Evolutionary conservation across 2,888 invertebrate species (phyloP).

Genomic region (Psylliodes chrysocephalus): DNA sequence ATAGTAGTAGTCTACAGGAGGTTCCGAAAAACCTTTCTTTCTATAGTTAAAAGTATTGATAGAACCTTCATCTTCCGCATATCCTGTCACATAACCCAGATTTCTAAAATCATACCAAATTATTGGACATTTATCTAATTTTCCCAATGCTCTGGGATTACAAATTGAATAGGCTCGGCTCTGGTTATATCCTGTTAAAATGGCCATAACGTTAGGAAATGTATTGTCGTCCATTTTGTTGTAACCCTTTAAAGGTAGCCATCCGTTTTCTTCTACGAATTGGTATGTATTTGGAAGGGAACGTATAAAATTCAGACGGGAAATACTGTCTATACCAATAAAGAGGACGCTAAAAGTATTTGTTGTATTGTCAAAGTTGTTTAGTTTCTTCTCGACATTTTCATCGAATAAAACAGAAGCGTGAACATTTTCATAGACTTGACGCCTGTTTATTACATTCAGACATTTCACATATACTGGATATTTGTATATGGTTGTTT

Average conservation of each 20-base stretch:
- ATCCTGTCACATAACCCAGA: constrained; percentile 79
- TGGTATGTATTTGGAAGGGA: constrained; percentile 78
- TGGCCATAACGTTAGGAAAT: constrained; percentile 87
- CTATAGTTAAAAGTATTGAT: constrained; percentile 81
- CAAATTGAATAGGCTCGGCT: constrained; percentile 65
- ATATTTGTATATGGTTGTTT: constrained; percentile 62
- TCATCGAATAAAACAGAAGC: constrained; percentile 60
- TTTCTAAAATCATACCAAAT: constrained; percentile 81
- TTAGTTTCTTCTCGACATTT: constrained; percentile 45
- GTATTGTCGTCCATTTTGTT: constrained; percentile 87
- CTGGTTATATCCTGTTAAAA: constrained; percentile 67
- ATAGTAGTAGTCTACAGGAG: constrained; percentile 85
- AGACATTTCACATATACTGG: constrained; percentile 68
- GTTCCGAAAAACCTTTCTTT: constrained; percentile 75
- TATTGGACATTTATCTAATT: constrained; percentile 76
- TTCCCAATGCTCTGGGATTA: constrained; percentile 66
- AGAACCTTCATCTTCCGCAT: constrained; percentile 78
- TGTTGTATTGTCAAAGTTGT: constrained; percentile 44
- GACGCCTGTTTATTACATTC: constrained; percentile 45
- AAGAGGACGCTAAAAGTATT: constrained; percentile 74
- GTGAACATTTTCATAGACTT: constrained; percentile 69
- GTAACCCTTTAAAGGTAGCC: constrained; percentile 56
- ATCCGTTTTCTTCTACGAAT: constrained; percentile 68
- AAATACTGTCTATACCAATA: constrained; percentile 88
- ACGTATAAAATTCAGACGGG: constrained; percentile 79